Base-by-base conservation (phyloP, 2,888 invertebrate genomes). In the Fragum whitleyi region DNA sequence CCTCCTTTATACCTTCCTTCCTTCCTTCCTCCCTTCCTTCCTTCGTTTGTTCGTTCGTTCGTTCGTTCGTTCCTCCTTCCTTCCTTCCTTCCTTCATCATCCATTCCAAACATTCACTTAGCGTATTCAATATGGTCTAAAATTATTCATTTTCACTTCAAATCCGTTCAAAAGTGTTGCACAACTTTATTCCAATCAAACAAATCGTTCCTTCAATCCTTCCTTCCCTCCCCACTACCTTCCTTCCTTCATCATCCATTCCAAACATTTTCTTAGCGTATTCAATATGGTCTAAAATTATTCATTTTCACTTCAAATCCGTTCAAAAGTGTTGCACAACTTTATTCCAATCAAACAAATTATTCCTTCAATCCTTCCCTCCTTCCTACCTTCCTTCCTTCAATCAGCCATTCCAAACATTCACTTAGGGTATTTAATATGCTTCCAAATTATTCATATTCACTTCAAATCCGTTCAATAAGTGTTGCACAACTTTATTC, bases 181-280 rank as follows among this genome's bases (percentile, higher is more conserved):
- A 53, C 55, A 62, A 36, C 62, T 29, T 65, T 42, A 55, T n/a
- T 26, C 36, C 55, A n/a, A n/a, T 69, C 65, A 51, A 62, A 62
- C 65, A 55, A 55, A 6, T 61, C 21, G 21, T 28, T 28, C 23
- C 32, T n/a, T 36, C 65, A 32, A 36, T 23, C n/a, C 51, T 23
- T 32, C 23, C 29, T 23, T 65, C 65, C 26, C 47, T 62, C 61
- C 65, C 42, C 26, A 28, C 32, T 32, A 29, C 6, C n/a, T 51
- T 51, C 53, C 28, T 29, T 29, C 21, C 36, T 62, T 42, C 51
- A 3, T 51, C 47, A 26, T 29, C 28, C 28, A 9, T 28, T 61
- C n/a, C 29, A 26, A 26, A 55, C 29, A 14, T 61, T n/a, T n/a
- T 29, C 28, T 28, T n/a, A n/a, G 14, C 73, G 9, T 61, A 7